Evolutionary conservation across 2,113 vertebrate genomes (phyloP).

Genomic region (Litocranius walleri): DNA sequence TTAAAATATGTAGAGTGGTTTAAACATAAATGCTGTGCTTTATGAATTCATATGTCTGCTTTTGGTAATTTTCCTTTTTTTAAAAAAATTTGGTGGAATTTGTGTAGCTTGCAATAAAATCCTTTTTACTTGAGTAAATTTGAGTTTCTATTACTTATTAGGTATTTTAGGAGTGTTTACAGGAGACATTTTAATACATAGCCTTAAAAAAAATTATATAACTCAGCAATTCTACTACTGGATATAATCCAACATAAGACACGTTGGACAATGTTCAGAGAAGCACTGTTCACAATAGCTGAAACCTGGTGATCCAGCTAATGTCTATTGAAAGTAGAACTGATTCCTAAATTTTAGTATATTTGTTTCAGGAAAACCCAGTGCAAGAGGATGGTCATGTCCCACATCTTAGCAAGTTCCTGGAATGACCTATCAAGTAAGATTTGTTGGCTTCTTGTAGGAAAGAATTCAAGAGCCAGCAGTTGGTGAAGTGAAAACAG

Average conservation of each 20-base stretch:
- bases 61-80: not conserved
- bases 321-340: not conserved
- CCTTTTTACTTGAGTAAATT: not conserved
- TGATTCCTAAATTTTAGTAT: not conserved
- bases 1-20: not conserved
- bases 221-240: not conserved
- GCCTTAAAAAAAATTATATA: not conserved
- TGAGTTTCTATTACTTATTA: not conserved
- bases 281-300: not conserved
- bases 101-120: not conserved
- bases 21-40: not conserved
- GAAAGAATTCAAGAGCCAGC: not conserved
- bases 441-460: not conserved
- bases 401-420: not conserved
- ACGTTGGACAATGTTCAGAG: not conserved
- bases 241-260: not conserved
- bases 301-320: not conserved
- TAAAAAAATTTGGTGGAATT: not conserved
- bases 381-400: not conserved
- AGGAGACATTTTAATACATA: not conserved
- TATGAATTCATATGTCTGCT: not conserved
- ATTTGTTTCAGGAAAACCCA: not conserved
- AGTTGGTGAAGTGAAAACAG: not conserved
- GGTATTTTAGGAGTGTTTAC: not conserved
- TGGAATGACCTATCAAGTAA: not conserved